Base-by-base conservation (phyloP, 2,888 invertebrate species). In the Patella ulyssiponensis region DNA sequence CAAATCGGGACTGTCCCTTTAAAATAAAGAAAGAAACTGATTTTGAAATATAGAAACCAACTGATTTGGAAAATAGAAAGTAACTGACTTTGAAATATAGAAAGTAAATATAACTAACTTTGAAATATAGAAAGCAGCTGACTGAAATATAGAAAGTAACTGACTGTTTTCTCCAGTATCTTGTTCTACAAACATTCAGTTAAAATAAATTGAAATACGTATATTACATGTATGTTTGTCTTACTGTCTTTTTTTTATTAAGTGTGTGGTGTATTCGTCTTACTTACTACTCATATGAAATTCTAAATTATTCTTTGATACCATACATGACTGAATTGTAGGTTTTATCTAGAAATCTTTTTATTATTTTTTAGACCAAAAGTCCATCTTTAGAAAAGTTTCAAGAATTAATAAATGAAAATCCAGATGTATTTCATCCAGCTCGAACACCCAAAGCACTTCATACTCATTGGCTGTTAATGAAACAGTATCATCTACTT, bases 401-500 rank as follows among this genome's bases (percentile, higher is more conserved):
- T 91, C 96, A 97, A 92, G 96, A 96, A 83, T 92, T 98, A 33
- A 91, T 98, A 70, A 94, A 95, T 72, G 94, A 95, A 88, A 95
- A 98, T 91, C 95, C 96, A 0, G 95, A 96, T 74, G 93, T 95
- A 2, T 98, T 99, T 92, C 96, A 97, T 90, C 95, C 95, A 3
- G 95, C 96, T 0, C 94, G 99, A 81, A 98, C 97, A 1, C 94
- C 97, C 0, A 96, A 96, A 91, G 93, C 95, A 0, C 92, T 99
- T 64, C 94, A 95, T 90, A 94, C 94, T 75, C 98, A 99, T 90
- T 99, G 99, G 98, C 95, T 96, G 85, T 93, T 97, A 53, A 94
- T 99, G 93, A 97, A 96, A 89, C 96, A 97, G 91, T 98, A 97
- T 91, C 95, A 96, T 87, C 93, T 99, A 54, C 92, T 99, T 77